phyloP scores from a whole-genome alignment of 2,113 vertebrate species.

The Podarcis cretensis region DNA sequence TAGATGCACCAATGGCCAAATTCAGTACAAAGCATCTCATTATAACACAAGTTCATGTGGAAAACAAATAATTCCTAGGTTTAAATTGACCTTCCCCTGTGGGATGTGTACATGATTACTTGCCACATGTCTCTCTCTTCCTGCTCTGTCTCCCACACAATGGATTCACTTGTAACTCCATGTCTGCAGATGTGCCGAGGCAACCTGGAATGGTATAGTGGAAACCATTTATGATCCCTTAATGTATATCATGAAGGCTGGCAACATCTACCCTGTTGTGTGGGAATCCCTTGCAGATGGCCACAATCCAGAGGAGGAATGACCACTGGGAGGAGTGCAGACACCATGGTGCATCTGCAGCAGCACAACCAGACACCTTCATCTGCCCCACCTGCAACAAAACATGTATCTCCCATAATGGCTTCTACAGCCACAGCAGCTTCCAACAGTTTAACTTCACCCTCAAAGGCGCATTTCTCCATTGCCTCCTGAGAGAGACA shows the following conservation, averaged over 20 bases:
- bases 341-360: no score
- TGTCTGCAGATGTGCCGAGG: neutral
- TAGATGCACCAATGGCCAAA: neutral
- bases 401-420: no score
- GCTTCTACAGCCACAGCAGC: neutral
- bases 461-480: no score
- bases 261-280: no score
- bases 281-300: no score
- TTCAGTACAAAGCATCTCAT: neutral
- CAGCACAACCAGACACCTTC: no score
- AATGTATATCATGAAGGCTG: neutral
- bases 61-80: neutral
- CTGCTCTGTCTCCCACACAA: neutral
- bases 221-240: neutral
- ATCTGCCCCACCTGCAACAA: no score
- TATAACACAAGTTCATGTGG: no score
- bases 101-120: neutral
- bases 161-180: neutral
- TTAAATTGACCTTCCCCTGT: neutral
- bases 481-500: no score
- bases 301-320: no score
- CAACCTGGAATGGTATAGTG: neutral
- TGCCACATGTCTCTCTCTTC: neutral
- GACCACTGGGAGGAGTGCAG: no score
- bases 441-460: no score